Conservation (phyloP, 2,113 vertebrate species). For the Oreamnos americanus region DNA sequence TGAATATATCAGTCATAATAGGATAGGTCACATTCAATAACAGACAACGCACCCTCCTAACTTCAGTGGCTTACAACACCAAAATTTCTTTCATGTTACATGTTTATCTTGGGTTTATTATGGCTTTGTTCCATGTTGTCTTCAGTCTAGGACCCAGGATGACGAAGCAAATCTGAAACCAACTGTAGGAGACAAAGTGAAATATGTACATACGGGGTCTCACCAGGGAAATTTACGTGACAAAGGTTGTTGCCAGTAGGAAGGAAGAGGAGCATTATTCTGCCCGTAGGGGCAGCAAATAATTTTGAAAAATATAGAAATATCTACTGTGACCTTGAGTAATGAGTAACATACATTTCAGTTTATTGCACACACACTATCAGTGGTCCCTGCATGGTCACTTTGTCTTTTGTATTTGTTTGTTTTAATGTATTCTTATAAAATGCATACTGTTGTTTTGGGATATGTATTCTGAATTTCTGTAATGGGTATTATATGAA, state of each 20-base stretch:
- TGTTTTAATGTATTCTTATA: slow-evolving; percentile 2
- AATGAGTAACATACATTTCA: not conserved
- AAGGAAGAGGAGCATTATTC: not conserved
- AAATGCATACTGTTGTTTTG: not conserved
- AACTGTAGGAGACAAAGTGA: not conserved
- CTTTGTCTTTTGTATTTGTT: not conserved
- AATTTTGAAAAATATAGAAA: not conserved
- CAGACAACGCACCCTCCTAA: not conserved
- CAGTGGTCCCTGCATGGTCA: not conserved
- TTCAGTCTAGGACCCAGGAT: not conserved
- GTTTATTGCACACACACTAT: not conserved
- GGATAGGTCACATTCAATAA: not conserved
- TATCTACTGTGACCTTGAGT: not conserved
- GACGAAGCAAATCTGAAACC: not conserved
- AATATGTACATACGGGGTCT: not conserved
- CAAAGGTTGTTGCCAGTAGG: not conserved
- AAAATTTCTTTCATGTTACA: not conserved
- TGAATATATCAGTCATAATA: not conserved
- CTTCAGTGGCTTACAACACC: not conserved
- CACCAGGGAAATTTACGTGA: not conserved
- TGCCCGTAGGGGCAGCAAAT: not conserved
- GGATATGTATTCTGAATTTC: not conserved
- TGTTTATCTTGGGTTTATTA: not conserved
- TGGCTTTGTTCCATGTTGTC: not conserved
- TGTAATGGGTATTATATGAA: not conserved